phyloP scores from a whole-genome alignment of 2,888 invertebrate species.

The Anaspis maculata region DNA sequence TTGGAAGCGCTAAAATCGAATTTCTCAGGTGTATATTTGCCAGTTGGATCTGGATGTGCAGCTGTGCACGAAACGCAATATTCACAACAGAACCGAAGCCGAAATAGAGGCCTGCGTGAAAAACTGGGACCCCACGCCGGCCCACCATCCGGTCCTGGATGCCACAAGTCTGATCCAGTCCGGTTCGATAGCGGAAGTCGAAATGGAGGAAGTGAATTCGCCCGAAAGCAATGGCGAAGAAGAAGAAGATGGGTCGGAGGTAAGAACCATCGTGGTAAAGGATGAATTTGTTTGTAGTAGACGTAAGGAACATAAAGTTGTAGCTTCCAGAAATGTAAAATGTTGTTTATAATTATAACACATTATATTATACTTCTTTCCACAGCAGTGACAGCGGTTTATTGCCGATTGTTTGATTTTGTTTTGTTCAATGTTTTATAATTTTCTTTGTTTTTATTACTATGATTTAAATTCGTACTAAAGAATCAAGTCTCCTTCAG shows the following conservation, averaged over 20 bases:
- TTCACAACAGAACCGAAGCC: constrained; percentile 68
- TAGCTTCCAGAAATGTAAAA: too few relatives aligned
- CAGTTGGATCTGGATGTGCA: constrained; percentile 77
- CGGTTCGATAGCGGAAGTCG: constrained; percentile 72
- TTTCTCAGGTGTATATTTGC: constrained; percentile 74
- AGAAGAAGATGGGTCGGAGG: constrained; percentile 44
- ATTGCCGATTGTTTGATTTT: constrained; percentile 10
- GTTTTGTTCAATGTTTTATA: constrained; percentile 12
- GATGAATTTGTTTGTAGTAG: neutral
- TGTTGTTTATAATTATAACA: too few relatives aligned
- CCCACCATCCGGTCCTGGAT: constrained; percentile 74
- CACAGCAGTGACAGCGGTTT: constrained; percentile 20
- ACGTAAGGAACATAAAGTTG: constrained; percentile 3
- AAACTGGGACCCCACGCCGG: constrained; percentile 71
- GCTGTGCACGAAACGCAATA: constrained; percentile 73
- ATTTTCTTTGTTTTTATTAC: constrained; percentile 21
- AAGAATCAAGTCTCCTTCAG: constrained; percentile 42
- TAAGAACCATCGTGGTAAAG: too few relatives aligned
- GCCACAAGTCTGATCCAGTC: constrained; percentile 76
- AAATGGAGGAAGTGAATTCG: constrained; percentile 59
- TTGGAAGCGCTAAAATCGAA: constrained; percentile 10
- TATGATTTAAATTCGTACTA: too few relatives aligned
- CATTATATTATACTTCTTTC: constrained; percentile 21
- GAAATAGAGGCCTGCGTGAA: constrained; percentile 68
- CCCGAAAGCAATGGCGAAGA: constrained; percentile 27